Base-by-base conservation (phyloP, 2,113 vertebrate genomes). In the Eurypyga helias region DNA sequence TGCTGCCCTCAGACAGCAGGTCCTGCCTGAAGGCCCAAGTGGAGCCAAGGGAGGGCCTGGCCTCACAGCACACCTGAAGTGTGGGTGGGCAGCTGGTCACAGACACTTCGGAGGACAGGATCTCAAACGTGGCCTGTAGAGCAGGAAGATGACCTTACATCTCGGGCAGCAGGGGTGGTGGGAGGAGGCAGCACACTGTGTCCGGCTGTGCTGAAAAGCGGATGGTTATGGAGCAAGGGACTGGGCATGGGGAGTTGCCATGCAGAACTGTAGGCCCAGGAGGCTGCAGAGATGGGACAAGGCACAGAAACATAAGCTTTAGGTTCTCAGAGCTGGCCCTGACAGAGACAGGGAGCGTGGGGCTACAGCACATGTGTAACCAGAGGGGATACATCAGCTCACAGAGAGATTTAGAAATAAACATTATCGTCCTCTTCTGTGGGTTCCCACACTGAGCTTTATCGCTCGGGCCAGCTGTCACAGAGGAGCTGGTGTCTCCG, bases 111-210 rank as follows among this genome's bases (percentile, higher is more conserved):
- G 38, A 54, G 13, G 33, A 64, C 28, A 36, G 45, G 28, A 17
- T 31, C 36, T 65, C n/a, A 4, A 51, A 38, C 0, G 3, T 14
- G 26, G 20, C 11, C 58, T 36, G 64, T 2, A 21, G 7, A 65
- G 51, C 1, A 0, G 45, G 29, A 41, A 38, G 3, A 43, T 2
- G 1, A 29, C 17, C 6, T n/a, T 3, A 3, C 20, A 18, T 57
- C 19, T 49, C 1, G 1, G 29, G 33, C 33, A 58, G 23, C 21
- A 25, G 11, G 24, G 12, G 5, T 4, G 2, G 26, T 33, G 33
- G 25, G 51, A 57, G 36, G 33, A 58, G 26, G 7, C 12, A 66
- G 36, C 31, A 17, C 2, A 5, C 26, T 21, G 5, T 9, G 31
- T 24, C 52, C 52, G 8, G 17, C 60, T 36, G 51, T 1, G 3